Evolutionary conservation across 2,888 invertebrate genomes (phyloP).

Genomic region (Aethes cnicana): DNA sequence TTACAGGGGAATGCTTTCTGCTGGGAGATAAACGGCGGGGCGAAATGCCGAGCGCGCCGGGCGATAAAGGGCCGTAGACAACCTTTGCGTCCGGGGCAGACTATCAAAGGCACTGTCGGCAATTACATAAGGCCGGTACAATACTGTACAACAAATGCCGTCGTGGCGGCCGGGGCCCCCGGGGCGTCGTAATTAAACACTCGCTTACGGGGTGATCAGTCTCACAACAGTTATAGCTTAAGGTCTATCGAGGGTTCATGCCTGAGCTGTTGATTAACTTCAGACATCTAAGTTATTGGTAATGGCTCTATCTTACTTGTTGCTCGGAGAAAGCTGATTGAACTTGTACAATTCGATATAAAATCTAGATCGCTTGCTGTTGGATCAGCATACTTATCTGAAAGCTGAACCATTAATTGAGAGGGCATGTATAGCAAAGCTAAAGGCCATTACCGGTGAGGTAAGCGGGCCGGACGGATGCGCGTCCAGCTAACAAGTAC

Average conservation of each 20-base stretch:
- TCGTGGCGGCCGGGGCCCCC: conserved; percentile 68
- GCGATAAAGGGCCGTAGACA: conserved; percentile 26
- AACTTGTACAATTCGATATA: too few relatives aligned
- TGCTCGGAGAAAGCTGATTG: too few relatives aligned
- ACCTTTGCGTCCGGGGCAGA: conserved; percentile 37
- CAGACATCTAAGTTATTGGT: background rate
- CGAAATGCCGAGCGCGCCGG: conserved; percentile 19
- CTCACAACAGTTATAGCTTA: conserved; percentile 15
- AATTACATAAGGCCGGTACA: conserved; percentile 59
- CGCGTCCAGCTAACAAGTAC: conserved; percentile 29
- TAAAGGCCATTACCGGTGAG: conserved; percentile 25
- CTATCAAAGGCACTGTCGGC: conserved; percentile 57
- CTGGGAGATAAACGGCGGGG: conserved; percentile 28
- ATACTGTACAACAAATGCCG: conserved; percentile 61
- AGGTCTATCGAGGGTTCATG: conserved; percentile 20
- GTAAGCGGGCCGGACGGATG: conserved; percentile 34
- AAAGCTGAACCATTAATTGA: conserved; percentile 22
- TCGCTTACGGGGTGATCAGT: conserved; percentile 59
- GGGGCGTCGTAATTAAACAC: conserved; percentile 73
- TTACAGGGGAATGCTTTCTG: conserved; percentile 28
- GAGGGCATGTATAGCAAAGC: conserved; percentile 5
- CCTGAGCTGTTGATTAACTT: conserved; percentile 14
- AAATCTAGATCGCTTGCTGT: too few relatives aligned
- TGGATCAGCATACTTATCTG: conserved; percentile 11
- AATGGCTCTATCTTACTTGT: background rate